A percentile compares a stretch with the other conserved stretches of the same genome.
phyloP scores from a whole-genome alignment of 1,140 invertebrate species.

The Holotrichia oblita region DNA sequence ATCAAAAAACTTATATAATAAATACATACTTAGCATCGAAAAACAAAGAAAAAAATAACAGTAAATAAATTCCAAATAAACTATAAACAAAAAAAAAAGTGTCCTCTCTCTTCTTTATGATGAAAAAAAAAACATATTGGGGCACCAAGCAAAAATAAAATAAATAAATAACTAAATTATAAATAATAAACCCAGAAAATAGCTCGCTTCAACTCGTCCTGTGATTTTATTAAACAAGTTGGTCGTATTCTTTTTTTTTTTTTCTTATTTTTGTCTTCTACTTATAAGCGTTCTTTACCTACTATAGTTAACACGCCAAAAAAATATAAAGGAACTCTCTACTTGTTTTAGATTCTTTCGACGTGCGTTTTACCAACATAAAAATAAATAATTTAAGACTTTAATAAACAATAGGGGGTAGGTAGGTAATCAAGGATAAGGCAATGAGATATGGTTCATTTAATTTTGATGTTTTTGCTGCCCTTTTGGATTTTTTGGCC shows the following conservation, averaged over 20 bases:
- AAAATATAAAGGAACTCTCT: constrained; percentile 30
- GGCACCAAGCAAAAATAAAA: constrained; percentile 41
- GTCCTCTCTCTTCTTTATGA: constrained; percentile 6
- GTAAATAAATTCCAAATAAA: constrained; percentile 39
- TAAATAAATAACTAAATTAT: constrained; percentile 46
- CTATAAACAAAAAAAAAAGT: constrained; percentile 36
- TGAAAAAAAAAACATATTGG: not conserved
- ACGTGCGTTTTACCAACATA: constrained; percentile 39
- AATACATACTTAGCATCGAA: constrained; percentile 41
- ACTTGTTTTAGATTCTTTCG: constrained; percentile 26
- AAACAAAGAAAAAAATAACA: constrained; percentile 38
- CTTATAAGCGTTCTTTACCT: constrained; percentile 34
- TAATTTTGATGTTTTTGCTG: constrained; percentile 38
- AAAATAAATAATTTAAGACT: constrained; percentile 42
- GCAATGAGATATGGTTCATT: constrained; percentile 47
- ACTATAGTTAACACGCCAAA: constrained; percentile 24
- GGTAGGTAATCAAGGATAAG: constrained; percentile 45
- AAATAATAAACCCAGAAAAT: constrained; percentile 26
- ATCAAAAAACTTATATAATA: constrained; percentile 42
- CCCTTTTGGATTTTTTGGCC: constrained; percentile 37
- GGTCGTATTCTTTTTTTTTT: constrained; percentile 41
- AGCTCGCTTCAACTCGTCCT: constrained; percentile 37
- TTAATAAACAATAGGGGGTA: not conserved
- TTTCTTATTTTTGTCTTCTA: not conserved
- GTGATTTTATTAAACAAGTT: constrained; percentile 39